A percentile compares a stretch with the other conserved stretches of the same genome.
Conservation (phyloP, 2,113 vertebrate species). For the Calonectris borealis region DNA sequence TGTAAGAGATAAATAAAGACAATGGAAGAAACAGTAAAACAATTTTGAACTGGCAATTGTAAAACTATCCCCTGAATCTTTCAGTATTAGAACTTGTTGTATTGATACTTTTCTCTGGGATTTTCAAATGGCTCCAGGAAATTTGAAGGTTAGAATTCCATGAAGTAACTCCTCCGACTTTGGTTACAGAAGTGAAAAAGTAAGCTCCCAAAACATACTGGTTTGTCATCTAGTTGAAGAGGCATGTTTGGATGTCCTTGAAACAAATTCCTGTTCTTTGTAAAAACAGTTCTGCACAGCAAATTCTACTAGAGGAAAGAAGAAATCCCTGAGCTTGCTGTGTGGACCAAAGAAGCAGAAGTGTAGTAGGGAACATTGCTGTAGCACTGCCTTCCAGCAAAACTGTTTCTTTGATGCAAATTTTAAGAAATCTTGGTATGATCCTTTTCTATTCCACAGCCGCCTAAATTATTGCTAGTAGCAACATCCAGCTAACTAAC, state of each 20-base stretch:
- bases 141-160: neutral
- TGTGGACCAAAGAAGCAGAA: neutral
- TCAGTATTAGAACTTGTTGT: neutral
- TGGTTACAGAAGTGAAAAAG: neutral
- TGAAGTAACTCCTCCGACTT: neutral
- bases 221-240: neutral
- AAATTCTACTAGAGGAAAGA: neutral
- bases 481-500: neutral
- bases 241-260: neutral
- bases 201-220: neutral
- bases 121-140: neutral
- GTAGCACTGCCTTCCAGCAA: neutral
- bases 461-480: neutral
- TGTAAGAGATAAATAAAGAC: neutral
- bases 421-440: neutral
- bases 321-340: neutral
- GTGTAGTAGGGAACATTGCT: neutral
- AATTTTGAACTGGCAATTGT: neutral
- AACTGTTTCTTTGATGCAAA: neutral
- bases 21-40: neutral
- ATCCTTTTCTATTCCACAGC: neutral
- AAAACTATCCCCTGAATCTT: neutral
- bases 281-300: neutral
- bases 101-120: neutral
- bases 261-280: neutral